Conservation (phyloP, 2,113 vertebrate species). For the Bufo gargarizans region DNA sequence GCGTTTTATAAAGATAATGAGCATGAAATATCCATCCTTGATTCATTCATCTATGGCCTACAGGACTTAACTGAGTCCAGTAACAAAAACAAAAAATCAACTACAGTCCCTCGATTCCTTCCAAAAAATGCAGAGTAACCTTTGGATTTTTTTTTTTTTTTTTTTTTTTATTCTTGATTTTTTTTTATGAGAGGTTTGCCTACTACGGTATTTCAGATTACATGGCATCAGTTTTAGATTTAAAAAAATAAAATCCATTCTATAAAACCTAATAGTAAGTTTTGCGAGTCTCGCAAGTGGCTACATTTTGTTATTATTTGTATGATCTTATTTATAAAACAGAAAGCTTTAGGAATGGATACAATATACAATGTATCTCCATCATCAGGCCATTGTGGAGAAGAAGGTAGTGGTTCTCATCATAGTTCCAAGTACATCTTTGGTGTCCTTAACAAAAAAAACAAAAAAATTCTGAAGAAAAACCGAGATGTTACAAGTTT, state of each 20-base stretch:
- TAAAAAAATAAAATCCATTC: no score
- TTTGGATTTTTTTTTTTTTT: conserved; percentile 63
- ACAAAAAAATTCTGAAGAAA: conserved; percentile 51
- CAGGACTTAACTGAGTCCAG: not conserved
- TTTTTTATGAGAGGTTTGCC: no score
- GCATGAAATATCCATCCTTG: conserved; percentile 17
- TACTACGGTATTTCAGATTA: no score
- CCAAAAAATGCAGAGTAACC: conserved; percentile 52
- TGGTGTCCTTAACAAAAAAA: conserved; percentile 57
- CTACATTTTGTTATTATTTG: not conserved
- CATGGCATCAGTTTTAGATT: no score
- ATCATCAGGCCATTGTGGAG: not conserved
- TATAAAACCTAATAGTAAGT: no score
- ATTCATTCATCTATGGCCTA: conserved; percentile 23
- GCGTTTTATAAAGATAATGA: conserved; percentile 39
- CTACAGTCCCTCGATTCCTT: not conserved
- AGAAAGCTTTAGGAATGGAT: no score
- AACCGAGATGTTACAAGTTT: conserved; percentile 78
- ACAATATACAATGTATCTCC: no score
- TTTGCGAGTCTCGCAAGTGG: conserved; percentile 25
- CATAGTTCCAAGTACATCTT: not conserved
- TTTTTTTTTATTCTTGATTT: no score
- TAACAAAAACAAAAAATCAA: not conserved
- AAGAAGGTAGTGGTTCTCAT: not conserved
- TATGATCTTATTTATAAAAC: not conserved